Evolutionary conservation across 2,113 vertebrate genomes (phyloP), one percentile per base, ranked within the genome.

Genomic region (Ophiodon elongatus): DNA sequence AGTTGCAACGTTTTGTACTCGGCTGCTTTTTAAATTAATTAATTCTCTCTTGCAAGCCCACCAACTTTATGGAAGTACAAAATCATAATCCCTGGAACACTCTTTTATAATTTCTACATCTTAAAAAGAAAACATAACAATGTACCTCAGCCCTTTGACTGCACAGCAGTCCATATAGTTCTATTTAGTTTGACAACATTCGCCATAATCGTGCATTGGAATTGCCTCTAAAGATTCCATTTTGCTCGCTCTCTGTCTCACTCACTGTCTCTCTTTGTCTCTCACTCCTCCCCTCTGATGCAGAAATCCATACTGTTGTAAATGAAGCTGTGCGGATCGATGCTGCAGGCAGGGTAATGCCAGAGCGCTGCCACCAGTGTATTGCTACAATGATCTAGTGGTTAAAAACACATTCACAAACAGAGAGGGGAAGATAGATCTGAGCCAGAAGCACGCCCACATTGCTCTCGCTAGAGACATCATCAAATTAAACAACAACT

Each of bases 301-400:
- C 83, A 92, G 77, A 89, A 93, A 93, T 94, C 93, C 83, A 93
- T 93, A 90, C 82, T 70, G 89, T 93, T 94, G 91, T 92, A 94
- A 93, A 93, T 92, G 90, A 94, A 91, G 92, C 90, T 91, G 91
- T 88, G 90, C 86, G 86, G 89, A 90, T 93, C 91, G 80, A 92
- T 93, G 89, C 90, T 84, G 90, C 87, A 90, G 92, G 90, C 90
- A 83, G 91, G 86, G 81, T 88, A 91, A 88, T 82, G 92, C 85
- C 88, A 8, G 87, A 86, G 87, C 73, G 39, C 76, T 89, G 88
- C 91, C 93, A 93, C 92, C 83, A 80, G 91, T 85, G 93, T 90
- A 93, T 93, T 91, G 91, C 91, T 91, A 92, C 93, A 92, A 92
- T 94, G 91, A 94, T 94, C 92, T 93, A 91, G 89, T 93, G 93